phyloP scores from a whole-genome alignment of 2,113 vertebrate genomes.

The Pseudopodoces humilis region DNA sequence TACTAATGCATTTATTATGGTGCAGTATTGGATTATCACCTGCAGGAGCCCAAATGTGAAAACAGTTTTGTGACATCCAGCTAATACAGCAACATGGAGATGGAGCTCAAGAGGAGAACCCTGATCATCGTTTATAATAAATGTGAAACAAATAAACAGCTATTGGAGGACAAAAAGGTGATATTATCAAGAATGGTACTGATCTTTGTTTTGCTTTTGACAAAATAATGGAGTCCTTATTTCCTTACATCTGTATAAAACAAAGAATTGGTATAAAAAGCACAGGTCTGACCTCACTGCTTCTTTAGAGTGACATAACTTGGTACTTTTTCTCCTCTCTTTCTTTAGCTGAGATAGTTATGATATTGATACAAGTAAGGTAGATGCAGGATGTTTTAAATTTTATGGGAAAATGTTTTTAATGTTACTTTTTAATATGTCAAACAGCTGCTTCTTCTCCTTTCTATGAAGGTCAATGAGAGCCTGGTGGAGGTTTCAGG shows the following conservation, averaged over 20 bases:
- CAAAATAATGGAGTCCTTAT: not conserved
- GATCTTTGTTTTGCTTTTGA: not conserved
- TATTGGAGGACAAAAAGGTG: not conserved
- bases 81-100: not conserved
- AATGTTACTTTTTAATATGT: not conserved
- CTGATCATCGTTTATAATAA: not conserved
- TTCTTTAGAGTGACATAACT: not conserved
- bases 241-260: not conserved
- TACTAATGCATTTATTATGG: not conserved
- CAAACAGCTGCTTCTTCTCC: not conserved
- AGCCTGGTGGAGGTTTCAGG: not conserved
- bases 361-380: not conserved
- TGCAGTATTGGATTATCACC: not conserved
- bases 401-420: not conserved
- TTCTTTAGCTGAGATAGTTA: not conserved
- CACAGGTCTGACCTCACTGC: not conserved
- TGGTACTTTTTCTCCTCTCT: not conserved
- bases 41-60: not conserved
- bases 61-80: not conserved
- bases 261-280: not conserved
- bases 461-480: not conserved
- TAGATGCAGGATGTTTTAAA: not conserved
- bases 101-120: not conserved
- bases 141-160: not conserved
- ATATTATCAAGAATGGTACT: not conserved